phyloP scores from a whole-genome alignment of 2,113 vertebrate species.

The Tragulus kanchil region DNA sequence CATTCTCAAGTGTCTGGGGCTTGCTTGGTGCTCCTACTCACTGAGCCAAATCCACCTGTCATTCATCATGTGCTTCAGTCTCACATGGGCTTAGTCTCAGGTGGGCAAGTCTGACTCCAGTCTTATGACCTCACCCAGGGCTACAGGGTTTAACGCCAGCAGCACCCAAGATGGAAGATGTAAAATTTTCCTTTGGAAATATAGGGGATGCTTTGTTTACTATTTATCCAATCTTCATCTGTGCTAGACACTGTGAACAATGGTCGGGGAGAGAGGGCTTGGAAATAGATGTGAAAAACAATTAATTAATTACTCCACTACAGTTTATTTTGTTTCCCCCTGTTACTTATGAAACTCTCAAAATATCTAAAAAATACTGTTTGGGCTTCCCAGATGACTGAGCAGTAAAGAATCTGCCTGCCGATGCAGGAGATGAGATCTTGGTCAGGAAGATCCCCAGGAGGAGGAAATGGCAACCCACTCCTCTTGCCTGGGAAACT shows the following conservation, averaged over 20 bases:
- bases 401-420: neutral
- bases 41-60: conserved; percentile 51
- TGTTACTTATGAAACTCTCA: neutral
- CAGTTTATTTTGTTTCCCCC: neutral
- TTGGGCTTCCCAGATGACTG: neutral
- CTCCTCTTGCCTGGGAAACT: neutral
- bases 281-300: neutral
- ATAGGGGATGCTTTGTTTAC: neutral
- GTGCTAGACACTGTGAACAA: neutral
- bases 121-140: neutral
- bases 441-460: neutral
- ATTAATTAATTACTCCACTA: neutral
- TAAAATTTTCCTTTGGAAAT: neutral
- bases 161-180: neutral
- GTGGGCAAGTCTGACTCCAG: neutral
- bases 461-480: neutral
- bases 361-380: neutral
- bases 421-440: neutral
- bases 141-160: neutral
- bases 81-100: conserved; percentile 40
- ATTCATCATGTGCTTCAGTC: neutral
- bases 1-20: neutral
- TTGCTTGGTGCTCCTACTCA: neutral
- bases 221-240: neutral
- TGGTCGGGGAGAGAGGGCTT: accelerated